Evolutionary conservation across 2,888 invertebrate species (phyloP).

Genomic region (Corbicula japonica): DNA sequence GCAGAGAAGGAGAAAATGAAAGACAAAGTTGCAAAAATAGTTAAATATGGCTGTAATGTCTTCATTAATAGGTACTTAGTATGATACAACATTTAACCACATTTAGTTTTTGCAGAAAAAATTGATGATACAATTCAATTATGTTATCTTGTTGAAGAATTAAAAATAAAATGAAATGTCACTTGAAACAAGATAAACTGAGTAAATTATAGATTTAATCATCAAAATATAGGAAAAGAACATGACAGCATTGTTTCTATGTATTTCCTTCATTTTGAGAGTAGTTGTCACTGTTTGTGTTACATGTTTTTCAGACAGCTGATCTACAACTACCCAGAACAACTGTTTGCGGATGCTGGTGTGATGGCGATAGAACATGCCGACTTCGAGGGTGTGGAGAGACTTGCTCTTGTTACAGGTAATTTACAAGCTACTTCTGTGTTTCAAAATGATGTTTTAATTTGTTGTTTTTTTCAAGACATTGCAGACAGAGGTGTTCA

Average conservation of each 20-base stretch:
- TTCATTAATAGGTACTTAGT: slow-evolving; percentile 94
- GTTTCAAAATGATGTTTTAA: not conserved
- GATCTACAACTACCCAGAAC: slow-evolving; percentile 99
- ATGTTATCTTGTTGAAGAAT: too few species aligned
- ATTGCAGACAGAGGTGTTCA: not conserved
- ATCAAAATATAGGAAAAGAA: too few species aligned
- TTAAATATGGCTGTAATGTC: slow-evolving; percentile 97
- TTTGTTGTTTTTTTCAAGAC: not conserved
- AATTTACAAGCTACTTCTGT: too few species aligned
- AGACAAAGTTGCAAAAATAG: slow-evolving; percentile 98
- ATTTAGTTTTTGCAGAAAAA: not conserved
- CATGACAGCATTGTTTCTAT: too few species aligned
- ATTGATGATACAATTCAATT: too few species aligned
- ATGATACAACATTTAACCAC: not conserved
- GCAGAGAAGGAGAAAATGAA: slow-evolving; percentile 99
- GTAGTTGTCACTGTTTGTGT: too few species aligned
- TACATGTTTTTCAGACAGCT: slow-evolving; percentile 92
- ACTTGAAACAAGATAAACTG: too few species aligned
- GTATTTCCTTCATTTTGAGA: too few species aligned
- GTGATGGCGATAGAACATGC: slow-evolving; percentile 99
- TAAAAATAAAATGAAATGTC: too few species aligned
- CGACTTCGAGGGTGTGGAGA: slow-evolving; percentile 99
- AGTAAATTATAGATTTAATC: too few species aligned
- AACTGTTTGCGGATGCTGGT: slow-evolving; percentile 98
- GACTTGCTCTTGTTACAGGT: slow-evolving; percentile 98